A percentile compares a stretch with the other conserved stretches of the same genome.
phyloP scores from a whole-genome alignment of 2,113 vertebrate genomes.

The Centropus unirufus region DNA sequence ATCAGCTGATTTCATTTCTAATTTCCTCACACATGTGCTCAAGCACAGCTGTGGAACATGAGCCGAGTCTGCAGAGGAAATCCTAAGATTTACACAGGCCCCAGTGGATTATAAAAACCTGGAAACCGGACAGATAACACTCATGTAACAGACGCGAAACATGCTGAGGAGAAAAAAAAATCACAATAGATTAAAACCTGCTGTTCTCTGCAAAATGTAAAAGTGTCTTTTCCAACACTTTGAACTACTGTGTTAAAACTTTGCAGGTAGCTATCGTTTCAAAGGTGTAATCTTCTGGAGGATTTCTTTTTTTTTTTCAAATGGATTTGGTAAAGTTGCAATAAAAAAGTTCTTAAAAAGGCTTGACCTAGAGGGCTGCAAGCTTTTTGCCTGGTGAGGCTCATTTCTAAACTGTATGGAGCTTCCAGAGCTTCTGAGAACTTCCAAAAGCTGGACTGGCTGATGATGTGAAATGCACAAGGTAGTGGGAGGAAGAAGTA shows the following conservation, averaged over 20 bases:
- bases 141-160: constrained; percentile 64
- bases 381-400: not conserved
- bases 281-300: constrained; percentile 52
- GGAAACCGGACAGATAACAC: constrained; percentile 71
- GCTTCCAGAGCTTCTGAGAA: constrained; percentile 59
- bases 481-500: constrained; percentile 14
- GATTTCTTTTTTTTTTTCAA: not conserved
- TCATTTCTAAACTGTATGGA: not conserved
- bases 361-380: constrained; percentile 9
- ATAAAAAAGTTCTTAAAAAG: constrained; percentile 53
- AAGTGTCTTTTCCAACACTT: constrained; percentile 67
- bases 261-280: constrained; percentile 44
- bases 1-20: constrained; percentile 75
- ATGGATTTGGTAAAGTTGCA: constrained; percentile 26
- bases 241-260: constrained; percentile 66
- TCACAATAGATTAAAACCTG: constrained; percentile 63
- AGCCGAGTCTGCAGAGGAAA: constrained; percentile 74
- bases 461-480: not conserved
- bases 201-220: constrained; percentile 64
- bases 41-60: constrained; percentile 73
- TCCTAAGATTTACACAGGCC: constrained; percentile 74
- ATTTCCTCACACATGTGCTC: constrained; percentile 72
- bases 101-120: constrained; percentile 65
- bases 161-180: constrained; percentile 37
- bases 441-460: constrained; percentile 7